Percentiles rank a stretch among this genome's conserved stretches.
Evolutionary conservation across 1,140 invertebrate species (phyloP).

Genomic region (Brachionus rubens): DNA sequence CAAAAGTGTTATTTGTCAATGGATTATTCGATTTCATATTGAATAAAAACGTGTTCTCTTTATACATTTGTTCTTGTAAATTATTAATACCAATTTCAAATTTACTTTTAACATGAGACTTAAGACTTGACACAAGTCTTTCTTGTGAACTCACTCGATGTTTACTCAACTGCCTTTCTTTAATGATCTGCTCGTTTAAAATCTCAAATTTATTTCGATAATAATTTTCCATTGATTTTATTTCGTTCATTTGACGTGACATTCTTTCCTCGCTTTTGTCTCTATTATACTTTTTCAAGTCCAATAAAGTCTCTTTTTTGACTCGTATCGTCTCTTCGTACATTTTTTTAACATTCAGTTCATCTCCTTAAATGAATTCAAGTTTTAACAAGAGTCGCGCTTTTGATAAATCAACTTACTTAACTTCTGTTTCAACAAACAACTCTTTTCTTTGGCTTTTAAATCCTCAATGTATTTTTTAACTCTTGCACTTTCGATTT

Average conservation of each 20-base stretch:
- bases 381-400: too few species aligned
- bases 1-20: not conserved
- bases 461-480: conserved; percentile 58
- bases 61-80: conserved; percentile 56
- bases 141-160: conserved; percentile 17
- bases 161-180: not conserved
- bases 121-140: conserved; percentile 55
- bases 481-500: conserved; percentile 55
- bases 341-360: conserved; percentile 57
- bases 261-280: conserved; percentile 54
- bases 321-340: conserved; percentile 57
- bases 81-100: conserved; percentile 56
- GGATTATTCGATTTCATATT: not conserved
- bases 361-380: conserved; percentile 54
- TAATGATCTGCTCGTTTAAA: conserved; percentile 13
- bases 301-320: conserved; percentile 57
- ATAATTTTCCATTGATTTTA: conserved; percentile 59
- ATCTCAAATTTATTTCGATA: conserved; percentile 8
- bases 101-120: conserved; percentile 56
- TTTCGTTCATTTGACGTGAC: conserved; percentile 53
- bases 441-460: conserved; percentile 54
- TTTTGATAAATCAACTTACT: too few species aligned
- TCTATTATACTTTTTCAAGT: conserved; percentile 55
- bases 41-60: conserved; percentile 55
- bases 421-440: conserved; percentile 55